Base-by-base conservation (phyloP, 2,113 vertebrate species). In the Eidolon helvum region DNA sequence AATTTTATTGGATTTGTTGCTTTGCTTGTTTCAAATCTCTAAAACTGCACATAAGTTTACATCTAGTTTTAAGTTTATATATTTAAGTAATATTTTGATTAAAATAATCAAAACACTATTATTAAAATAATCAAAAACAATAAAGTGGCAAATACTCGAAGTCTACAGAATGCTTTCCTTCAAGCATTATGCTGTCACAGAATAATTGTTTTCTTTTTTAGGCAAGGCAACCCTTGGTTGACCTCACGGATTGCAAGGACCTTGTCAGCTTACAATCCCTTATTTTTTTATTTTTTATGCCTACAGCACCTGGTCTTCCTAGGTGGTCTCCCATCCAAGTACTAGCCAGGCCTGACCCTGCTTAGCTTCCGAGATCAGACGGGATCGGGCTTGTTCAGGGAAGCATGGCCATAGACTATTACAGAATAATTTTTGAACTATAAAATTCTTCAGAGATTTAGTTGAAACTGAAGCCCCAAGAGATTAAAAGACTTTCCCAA, bases 401-500 rank as follows among this genome's bases (percentile, higher is more conserved):
- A 16, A 50, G 15, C 50, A 50, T 50, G 50, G 50, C 15, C 4
- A 50, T 16, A 50, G 4, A 50, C 50, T 72, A 3, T 72, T 65
- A 65, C 18, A 71, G 78, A 91, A 77, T 77, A 33, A 78, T 38
- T 90, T 94, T 95, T 92, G 55, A 95, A 77, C 14, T 86, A 45
- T 45, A 63, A 80, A 89, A 1, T 63, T 96, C 40, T 85, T 66
- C 66, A 53, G 72, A 48, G 74, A 50, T 61, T 87, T 72, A 86
- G 68, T 57, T 71, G 26, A 84, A 93, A 83, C 35, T 82, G 69
- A 78, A 90, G 87, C 50, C n/a, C 33, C 8, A 22, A 35, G 33
- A 96, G 86, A 91, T 79, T 35, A 95, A 94, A 87, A 45, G 75
- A 90, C 79, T 87, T 90, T 66, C 35, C 63, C 75, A 96, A 94